phyloP scores from a whole-genome alignment of 1,140 invertebrate species.

The Diachasmimorpha longicaudata region DNA sequence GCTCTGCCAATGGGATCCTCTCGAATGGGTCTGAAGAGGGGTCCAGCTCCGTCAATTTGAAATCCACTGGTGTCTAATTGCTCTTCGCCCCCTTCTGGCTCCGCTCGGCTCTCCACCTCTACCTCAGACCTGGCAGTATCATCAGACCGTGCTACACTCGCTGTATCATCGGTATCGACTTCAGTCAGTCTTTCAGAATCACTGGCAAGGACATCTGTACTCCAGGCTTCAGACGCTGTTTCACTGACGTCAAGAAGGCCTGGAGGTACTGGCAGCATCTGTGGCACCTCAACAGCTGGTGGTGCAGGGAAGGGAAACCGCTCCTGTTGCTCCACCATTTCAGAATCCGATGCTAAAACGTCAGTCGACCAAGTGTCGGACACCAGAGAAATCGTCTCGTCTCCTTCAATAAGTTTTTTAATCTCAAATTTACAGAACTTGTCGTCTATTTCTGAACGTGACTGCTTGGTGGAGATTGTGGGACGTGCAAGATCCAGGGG shows the following conservation, averaged over 20 bases:
- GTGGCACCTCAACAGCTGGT: slow-evolving; percentile 35
- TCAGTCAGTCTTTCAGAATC: slow-evolving; percentile 93
- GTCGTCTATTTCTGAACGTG: slow-evolving; percentile 92
- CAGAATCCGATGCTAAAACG: slow-evolving; percentile 92
- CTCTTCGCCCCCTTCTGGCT: slow-evolving; percentile 60
- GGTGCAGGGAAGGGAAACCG: slow-evolving; percentile 57
- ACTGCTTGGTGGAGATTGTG: slow-evolving; percentile 76
- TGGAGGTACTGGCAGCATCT: slow-evolving; percentile 42
- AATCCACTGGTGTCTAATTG: slow-evolving; percentile 41
- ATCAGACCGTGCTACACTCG: slow-evolving; percentile 77
- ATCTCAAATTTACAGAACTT: slow-evolving; percentile 99
- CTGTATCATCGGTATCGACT: slow-evolving; percentile 82
- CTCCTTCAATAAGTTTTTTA: slow-evolving; percentile 83
- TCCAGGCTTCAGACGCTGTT: slow-evolving; percentile 96
- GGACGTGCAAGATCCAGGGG: slow-evolving; percentile 65
- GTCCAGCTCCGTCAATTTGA: slow-evolving; percentile 36
- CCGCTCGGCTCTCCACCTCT: slow-evolving; percentile 63
- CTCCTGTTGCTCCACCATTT: slow-evolving; percentile 78
- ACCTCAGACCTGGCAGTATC: slow-evolving; percentile 74
- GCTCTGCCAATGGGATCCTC: slow-evolving; percentile 48
- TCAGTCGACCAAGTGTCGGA: slow-evolving; percentile 98
- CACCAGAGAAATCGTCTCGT: slow-evolving; percentile 93
- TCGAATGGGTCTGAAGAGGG: slow-evolving; percentile 55
- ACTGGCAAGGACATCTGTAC: slow-evolving; percentile 93
- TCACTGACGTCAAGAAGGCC: slow-evolving; percentile 77